Evolutionary conservation across 2,888 invertebrate genomes (phyloP), one percentile per base, ranked within the genome.

Genomic region (Agrochola lychnidis): DNA sequence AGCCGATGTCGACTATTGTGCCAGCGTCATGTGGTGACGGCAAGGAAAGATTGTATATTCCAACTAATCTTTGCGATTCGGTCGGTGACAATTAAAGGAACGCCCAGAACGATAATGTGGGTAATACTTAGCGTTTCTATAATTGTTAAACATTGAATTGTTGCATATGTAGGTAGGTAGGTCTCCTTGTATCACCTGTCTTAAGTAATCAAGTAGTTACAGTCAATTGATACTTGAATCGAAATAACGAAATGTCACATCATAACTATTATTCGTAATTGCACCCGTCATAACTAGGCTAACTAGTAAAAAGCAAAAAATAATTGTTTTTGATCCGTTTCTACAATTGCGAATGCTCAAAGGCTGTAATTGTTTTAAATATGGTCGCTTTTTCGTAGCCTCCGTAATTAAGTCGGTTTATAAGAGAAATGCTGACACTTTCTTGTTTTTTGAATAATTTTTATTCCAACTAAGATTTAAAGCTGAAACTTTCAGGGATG

Each of bases 341-440:
- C 80, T 63, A 30, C 63, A 66, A 73, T 40, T 71, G 56, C 53
- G 3, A 16, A 22, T 10, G 19, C 56, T 7, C 56, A 56, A 22
- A 51, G n/a, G 5, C 59, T 73, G 63, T 73, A 83, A 76, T 73
- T 61, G 68, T 82, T 61, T 84, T 73, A 59, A 73, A 66, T 81
- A 76, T 40, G 69, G 68, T n/a, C n/a, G n/a, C n/a, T n/a, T n/a
- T n/a, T n/a, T n/a, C n/a, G n/a, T n/a, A n/a, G n/a, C n/a, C n/a
- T n/a, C n/a, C n/a, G n/a, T n/a, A n/a, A n/a, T n/a, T n/a, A n/a
- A n/a, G n/a, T n/a, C n/a, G n/a, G n/a, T n/a, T n/a, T n/a, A n/a
- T n/a, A n/a, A n/a, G n/a, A n/a, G n/a, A n/a, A n/a, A n/a, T n/a
- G n/a, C n/a, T n/a, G n/a, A n/a, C n/a, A n/a, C n/a, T n/a, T n/a